A percentile compares a stretch with the other conserved stretches of the same genome.
These are phyloP conservation scores for Archips xylosteana DNA, from an alignment of 2,888 invertebrate species.

Conservation along the genomic window DNA sequence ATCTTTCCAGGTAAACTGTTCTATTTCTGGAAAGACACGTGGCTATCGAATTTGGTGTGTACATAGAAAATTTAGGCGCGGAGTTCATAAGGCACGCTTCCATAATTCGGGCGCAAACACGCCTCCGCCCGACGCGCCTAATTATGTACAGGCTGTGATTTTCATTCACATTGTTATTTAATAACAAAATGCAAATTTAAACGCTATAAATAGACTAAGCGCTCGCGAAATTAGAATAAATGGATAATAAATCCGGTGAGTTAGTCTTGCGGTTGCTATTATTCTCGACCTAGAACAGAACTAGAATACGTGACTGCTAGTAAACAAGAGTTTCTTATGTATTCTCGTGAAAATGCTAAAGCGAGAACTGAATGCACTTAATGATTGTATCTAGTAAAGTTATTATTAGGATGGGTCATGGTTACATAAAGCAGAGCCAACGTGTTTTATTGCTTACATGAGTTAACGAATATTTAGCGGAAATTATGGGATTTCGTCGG, in stretches of 20 bases:
- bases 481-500: slow-evolving; percentile 26
- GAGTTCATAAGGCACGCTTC: slow-evolving; percentile 22
- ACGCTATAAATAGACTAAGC: slow-evolving; percentile 36
- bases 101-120: slow-evolving; percentile 29
- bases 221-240: slow-evolving; percentile 33
- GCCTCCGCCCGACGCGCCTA: slow-evolving; percentile 23
- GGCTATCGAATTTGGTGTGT: slow-evolving; percentile 34
- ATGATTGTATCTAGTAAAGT: slow-evolving; percentile 33
- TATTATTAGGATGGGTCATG: slow-evolving; percentile 41
- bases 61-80: slow-evolving; percentile 36
- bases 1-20: slow-evolving; percentile 39
- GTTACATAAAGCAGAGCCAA: slow-evolving; percentile 31
- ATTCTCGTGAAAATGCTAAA: slow-evolving; percentile 32
- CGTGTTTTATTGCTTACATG: slow-evolving; percentile 16
- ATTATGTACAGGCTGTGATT: slow-evolving; percentile 26
- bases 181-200: slow-evolving; percentile 37
- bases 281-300: slow-evolving; percentile 31
- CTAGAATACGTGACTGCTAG: slow-evolving; percentile 29
- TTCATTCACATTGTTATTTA: slow-evolving; percentile 31
- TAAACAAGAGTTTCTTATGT: slow-evolving; percentile 30
- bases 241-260: slow-evolving; percentile 35
- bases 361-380: slow-evolving; percentile 27
- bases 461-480: slow-evolving; percentile 24
- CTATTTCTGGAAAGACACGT: slow-evolving; percentile 36
- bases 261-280: slow-evolving; percentile 25